Conservation (phyloP, 2,113 vertebrate genomes). For the Lycaon pictus region DNA sequence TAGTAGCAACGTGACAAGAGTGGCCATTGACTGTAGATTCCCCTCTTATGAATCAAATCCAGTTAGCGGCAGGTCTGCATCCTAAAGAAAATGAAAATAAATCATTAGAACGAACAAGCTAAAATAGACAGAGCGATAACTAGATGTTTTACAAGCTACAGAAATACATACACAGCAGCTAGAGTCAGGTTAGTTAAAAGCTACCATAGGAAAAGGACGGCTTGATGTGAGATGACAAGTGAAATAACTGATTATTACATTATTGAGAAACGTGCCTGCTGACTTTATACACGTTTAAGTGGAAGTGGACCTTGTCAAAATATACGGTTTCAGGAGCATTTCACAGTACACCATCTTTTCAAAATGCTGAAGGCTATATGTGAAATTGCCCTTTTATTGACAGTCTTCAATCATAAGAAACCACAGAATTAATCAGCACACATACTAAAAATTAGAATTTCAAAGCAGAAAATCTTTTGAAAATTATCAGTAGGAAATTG, state of each 20-base stretch:
- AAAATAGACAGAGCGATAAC: constrained; percentile 86
- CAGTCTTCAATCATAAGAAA: constrained; percentile 21
- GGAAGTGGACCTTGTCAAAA: constrained; percentile 65
- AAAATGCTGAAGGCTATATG: neutral
- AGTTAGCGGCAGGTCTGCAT: constrained; percentile 90
- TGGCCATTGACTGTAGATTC: constrained; percentile 88
- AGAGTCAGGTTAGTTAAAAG: constrained; percentile 81
- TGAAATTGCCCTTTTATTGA: constrained; percentile 37
- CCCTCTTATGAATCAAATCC: constrained; percentile 91
- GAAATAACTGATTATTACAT: constrained; percentile 76
- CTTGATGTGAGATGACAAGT: constrained; percentile 76
- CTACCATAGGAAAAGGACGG: constrained; percentile 76
- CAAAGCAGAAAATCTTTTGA: neutral
- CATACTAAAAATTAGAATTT: constrained; percentile 30
- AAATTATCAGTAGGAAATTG: neutral
- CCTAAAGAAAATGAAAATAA: constrained; percentile 93
- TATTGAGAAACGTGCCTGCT: constrained; percentile 76
- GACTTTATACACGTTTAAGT: constrained; percentile 68
- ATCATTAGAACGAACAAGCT: constrained; percentile 89
- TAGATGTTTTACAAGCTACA: constrained; percentile 84
- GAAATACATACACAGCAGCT: constrained; percentile 83
- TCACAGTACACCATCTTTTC: constrained; percentile 9
- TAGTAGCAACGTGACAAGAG: constrained; percentile 85
- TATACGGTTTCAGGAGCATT: constrained; percentile 45
- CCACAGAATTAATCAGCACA: neutral